Evolutionary conservation across 2,113 vertebrate species (phyloP), one percentile per base, ranked within the genome.

Genomic region (Callipepla squamata): DNA sequence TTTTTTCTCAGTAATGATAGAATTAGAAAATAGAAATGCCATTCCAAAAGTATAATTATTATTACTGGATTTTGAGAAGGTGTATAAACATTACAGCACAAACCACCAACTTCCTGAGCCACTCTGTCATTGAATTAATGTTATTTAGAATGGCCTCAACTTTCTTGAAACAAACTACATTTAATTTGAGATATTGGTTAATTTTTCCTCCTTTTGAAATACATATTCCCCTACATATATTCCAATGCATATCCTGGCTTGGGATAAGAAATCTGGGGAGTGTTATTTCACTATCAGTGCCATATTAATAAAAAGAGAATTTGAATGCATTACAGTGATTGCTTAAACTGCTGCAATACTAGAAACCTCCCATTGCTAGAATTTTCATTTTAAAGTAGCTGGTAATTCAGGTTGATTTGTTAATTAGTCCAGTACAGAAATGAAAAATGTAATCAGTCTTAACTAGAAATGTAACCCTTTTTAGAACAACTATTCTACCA

Each of bases 151-250:
- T 61, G 6, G 7, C 63, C 32, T 23, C 26, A 55, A 6, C 23
- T 87, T 88, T 91, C 61, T 67, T 83, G 36, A 84, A 94, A 82
- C n/a, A 74, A 85, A 19, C 5, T 30, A 45, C 73, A 18, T 75
- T 87, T 85, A 53, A 51, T 61, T 53, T 79, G 62, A 84, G 23
- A 28, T 62, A 76, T 47, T 69, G 11, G 7, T 58, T 94, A 47
- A 76, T 90, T 80, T 78, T 26, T 57, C 5, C 58, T 57, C 76
- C 48, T 72, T 76, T 75, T 85, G 59, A 95, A 95, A 77, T 76
- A 51, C 23, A 3, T 55, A 59, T 81, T 47, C 15, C 45, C 59
- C 25, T 74, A 87, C 17, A 88, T 8, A 4, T 45, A 62, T 80
- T 42, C 17, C 45, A 59, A n/a, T 74, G 84, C 17, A 88, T 10